These are phyloP conservation scores for Melanostoma mellinum DNA, from an alignment of 2,888 invertebrate genomes.

Conservation along the genomic window DNA sequence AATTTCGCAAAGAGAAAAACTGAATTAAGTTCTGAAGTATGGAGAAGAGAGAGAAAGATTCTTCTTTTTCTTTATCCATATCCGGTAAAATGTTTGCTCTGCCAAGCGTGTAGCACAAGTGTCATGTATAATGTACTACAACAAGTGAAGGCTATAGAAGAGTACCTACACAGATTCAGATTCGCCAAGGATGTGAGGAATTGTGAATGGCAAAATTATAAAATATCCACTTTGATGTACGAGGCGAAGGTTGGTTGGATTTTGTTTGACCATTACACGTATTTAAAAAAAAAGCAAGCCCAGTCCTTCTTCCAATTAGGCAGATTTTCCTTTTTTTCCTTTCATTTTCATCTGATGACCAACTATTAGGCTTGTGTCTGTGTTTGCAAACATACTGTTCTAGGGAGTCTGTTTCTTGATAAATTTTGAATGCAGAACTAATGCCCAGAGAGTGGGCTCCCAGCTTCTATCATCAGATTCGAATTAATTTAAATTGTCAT, in stretches of 20 bases:
- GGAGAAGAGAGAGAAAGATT: conserved; percentile 23
- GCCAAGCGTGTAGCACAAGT: conserved; percentile 71
- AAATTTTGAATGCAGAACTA: conserved; percentile 28
- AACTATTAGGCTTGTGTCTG: conserved; percentile 1
- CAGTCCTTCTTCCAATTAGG: conserved; percentile 39
- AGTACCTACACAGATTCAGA: not conserved
- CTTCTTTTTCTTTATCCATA: conserved; percentile 52
- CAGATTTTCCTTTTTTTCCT: not conserved
- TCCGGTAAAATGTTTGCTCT: conserved; percentile 71
- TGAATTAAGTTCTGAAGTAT: conserved; percentile 65
- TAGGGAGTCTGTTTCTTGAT: conserved; percentile 11
- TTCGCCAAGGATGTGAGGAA: conserved; percentile 10
- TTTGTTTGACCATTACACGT: conserved; percentile 62
- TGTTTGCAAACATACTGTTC: not conserved
- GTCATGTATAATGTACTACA: conserved; percentile 65
- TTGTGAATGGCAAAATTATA: conserved; percentile 53
- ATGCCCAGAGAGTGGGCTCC: conserved; percentile 23
- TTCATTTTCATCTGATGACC: not conserved
- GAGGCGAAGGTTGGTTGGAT: conserved; percentile 53
- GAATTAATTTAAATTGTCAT: conserved; percentile 63
- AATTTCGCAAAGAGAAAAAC: conserved; percentile 71
- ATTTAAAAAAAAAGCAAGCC: conserved; percentile 16
- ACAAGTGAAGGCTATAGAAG: conserved; percentile 53
- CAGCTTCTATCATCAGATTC: conserved; percentile 38
- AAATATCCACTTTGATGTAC: conserved; percentile 38